Conservation (phyloP, 2,888 invertebrate species). For the Physocephala rufipes region DNA sequence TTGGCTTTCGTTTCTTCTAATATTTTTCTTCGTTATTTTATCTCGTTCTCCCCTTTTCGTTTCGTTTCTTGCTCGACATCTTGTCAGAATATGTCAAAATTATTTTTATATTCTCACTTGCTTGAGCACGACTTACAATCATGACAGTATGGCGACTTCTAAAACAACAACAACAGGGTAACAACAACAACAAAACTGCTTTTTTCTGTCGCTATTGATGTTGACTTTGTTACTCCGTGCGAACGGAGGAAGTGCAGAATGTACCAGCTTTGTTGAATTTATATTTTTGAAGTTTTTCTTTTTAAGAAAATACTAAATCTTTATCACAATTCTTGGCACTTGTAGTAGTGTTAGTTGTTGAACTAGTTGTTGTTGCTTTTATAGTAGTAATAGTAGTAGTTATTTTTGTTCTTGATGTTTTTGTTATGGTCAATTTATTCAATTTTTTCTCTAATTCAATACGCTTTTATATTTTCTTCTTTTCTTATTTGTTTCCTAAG, state of each 20-base stretch:
- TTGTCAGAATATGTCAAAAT: slow-evolving; percentile 10
- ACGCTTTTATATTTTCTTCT: neutral
- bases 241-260: neutral
- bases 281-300: neutral
- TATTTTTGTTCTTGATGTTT: neutral
- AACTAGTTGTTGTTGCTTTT: too few species aligned
- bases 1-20: too few species aligned
- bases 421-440: slow-evolving; percentile 35
- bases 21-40: too few species aligned
- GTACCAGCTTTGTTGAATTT: neutral
- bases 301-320: slow-evolving; percentile 42
- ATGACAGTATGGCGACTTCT: too few species aligned
- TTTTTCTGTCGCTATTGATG: neutral
- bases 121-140: neutral
- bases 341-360: too few species aligned
- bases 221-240: neutral
- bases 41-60: too few species aligned
- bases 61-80: neutral
- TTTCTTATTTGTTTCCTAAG: slow-evolving; percentile 9
- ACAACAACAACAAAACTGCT: slow-evolving; percentile 47
- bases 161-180: slow-evolving; percentile 43
- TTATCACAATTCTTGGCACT: slow-evolving; percentile 33
- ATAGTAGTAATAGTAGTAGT: too few species aligned
- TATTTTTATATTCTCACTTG: slow-evolving; percentile 26
- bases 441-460: slow-evolving; percentile 23